Evolutionary conservation across 2,888 invertebrate genomes (phyloP), one percentile per base, ranked within the genome.

Genomic region (Mesopsocus fuscifrons): DNA sequence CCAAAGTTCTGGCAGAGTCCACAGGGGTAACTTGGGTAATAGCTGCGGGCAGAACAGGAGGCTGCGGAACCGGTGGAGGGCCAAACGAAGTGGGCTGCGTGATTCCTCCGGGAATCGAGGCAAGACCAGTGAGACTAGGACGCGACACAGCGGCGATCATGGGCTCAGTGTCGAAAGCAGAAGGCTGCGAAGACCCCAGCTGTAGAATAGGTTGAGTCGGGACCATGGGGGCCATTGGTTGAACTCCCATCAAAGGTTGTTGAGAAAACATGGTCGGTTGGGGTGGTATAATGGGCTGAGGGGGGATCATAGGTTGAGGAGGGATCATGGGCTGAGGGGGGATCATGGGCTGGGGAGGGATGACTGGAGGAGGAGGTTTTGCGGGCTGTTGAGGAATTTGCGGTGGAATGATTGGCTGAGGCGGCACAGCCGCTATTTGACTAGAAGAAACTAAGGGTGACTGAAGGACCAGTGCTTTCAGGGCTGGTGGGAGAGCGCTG

Each of bases 401-500:
- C 1, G 66, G 62, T 31, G 64, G 64, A 2, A 64, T 48, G 50
- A 65, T 64, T 0, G 65, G 64, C 0, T 57, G 41, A 22, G 32
- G 17, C 42, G 43, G 11, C 34, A 22, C 41, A 38, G 47, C 43
- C 15, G 48, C 44, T n/a, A 48, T 46, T 13, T 41, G 30, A 9
- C 43, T 45, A 30, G 53, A 55, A n/a, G 60, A 60, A 44, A 54
- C 57, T 45, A 58, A 58, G 15, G 49, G 49, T 9, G 35, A 60
- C 8, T 66, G 68, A 41, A 71, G 72, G 6, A 82, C 58, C 1
- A 52, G 47, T 41, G 82, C 81, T 4, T 74, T 56, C 5, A 87
- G 55, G 6, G 74, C 68, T 3, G 80, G 77, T 13, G 97, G 97
- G 51, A 98, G 66, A 2, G 67, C 65, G 57, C 81, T 79, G 0